Evolutionary conservation across 2,113 vertebrate species (phyloP).

Genomic region (Cyanoderma ruficeps): DNA sequence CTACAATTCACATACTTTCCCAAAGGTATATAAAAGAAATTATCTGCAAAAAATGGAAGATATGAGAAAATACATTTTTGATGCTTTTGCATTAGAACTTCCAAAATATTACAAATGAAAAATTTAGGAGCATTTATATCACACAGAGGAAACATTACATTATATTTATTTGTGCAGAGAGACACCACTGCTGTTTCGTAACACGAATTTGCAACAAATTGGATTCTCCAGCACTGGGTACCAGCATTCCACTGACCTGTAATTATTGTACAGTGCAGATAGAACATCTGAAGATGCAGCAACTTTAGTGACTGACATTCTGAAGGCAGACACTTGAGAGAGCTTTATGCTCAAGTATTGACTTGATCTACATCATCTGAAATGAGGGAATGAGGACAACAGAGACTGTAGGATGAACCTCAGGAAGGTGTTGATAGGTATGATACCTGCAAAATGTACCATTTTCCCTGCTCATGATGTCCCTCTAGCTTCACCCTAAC

Average conservation of each 20-base stretch:
- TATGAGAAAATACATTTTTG: not conserved
- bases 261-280: not conserved
- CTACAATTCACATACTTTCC: not conserved
- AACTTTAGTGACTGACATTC: not conserved
- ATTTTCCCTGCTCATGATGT: not conserved
- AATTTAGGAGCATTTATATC: not conserved
- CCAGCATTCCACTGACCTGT: not conserved
- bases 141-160: not conserved
- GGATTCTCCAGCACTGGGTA: not conserved
- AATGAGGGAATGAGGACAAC: not conserved
- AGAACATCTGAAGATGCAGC: not conserved
- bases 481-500: not conserved
- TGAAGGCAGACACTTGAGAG: not conserved
- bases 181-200: not conserved
- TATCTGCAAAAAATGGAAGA: not conserved
- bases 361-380: not conserved
- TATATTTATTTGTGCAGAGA: not conserved
- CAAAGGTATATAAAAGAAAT: not conserved
- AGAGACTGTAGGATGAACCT: not conserved
- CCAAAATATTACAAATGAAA: not conserved
- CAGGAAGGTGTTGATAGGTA: not conserved
- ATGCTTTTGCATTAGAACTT: not conserved
- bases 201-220: not conserved
- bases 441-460: not conserved
- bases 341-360: not conserved